Evolutionary conservation across 92 coral and sea anemone genomes (phyloP).

Genomic region (Epizoanthus illoricatus): DNA sequence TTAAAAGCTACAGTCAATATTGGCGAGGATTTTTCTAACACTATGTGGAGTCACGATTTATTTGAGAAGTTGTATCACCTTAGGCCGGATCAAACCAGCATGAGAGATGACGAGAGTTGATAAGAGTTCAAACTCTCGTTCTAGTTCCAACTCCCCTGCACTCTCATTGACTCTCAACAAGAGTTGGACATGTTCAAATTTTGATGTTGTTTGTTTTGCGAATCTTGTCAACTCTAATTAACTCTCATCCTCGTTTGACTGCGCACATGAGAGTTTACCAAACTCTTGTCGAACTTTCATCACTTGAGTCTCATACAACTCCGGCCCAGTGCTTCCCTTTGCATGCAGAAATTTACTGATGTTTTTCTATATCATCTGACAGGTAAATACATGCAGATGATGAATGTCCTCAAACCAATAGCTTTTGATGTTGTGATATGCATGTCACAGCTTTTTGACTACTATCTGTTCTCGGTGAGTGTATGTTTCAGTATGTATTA

Average conservation of each 20-base stretch:
- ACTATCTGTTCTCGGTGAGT: constrained; percentile 95
- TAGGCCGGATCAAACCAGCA: no score
- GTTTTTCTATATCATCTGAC: constrained; percentile 8
- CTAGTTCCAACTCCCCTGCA: no score
- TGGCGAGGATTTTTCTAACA: no score
- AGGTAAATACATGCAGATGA: constrained; percentile 99
- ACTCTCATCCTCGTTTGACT: no score
- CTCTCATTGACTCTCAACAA: no score
- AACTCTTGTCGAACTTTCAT: background rate
- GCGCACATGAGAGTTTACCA: no score
- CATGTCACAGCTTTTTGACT: constrained; percentile 97
- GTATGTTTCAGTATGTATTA: background rate
- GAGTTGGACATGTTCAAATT: no score
- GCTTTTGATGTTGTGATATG: constrained; percentile 99
- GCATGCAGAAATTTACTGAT: background rate
- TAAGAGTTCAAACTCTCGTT: background rate
- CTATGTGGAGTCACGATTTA: no score
- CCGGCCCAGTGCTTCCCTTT: background rate
- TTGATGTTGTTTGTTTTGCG: no score
- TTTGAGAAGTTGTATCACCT: no score
- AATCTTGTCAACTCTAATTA: no score
- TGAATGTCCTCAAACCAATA: constrained; percentile 97
- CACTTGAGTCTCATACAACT: background rate
- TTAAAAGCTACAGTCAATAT: no score
- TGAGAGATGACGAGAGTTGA: background rate